Evolutionary conservation across 1,140 invertebrate species (phyloP).

Genomic region (Palaemon carinicauda): DNA sequence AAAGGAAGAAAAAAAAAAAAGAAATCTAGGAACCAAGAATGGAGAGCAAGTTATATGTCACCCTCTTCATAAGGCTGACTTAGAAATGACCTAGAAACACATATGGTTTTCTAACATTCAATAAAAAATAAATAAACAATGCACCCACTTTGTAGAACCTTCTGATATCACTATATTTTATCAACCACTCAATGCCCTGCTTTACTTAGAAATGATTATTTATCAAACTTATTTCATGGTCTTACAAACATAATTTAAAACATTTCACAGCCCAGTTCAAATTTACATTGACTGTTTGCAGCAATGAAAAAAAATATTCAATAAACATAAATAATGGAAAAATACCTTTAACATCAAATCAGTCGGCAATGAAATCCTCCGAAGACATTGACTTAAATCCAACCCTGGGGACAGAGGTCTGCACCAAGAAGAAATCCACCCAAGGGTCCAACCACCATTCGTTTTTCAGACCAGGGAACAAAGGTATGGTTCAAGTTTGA

Average conservation of each 20-base stretch:
- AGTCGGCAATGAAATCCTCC: slow-evolving; percentile 24
- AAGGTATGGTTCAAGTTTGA: too few species aligned
- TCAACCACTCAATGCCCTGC: background rate
- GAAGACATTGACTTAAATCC: slow-evolving; percentile 47
- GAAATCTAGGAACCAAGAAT: background rate
- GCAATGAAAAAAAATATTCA: background rate
- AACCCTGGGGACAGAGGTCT: slow-evolving; percentile 34
- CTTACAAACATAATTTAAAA: slow-evolving; percentile 23
- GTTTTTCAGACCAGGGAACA: too few species aligned
- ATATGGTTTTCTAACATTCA: too few species aligned
- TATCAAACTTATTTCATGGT: slow-evolving; percentile 28
- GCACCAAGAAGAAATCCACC: too few species aligned
- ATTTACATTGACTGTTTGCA: slow-evolving; percentile 42
- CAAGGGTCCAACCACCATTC: too few species aligned
- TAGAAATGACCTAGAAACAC: too few species aligned
- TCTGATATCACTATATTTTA: background rate
- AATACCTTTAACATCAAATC: background rate
- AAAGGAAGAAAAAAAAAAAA: too few species aligned
- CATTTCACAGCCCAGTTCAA: slow-evolving; percentile 52
- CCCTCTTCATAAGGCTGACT: too few species aligned
- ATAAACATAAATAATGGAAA: background rate
- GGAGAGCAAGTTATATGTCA: background rate
- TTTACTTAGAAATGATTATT: background rate
- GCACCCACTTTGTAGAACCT: too few species aligned
- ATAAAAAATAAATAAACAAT: too few species aligned